Percentiles rank a stretch among this genome's conserved stretches.
These are phyloP conservation scores for Rafetus swinhoei DNA, from an alignment of 2,113 vertebrate genomes.

Conservation along the genomic window DNA sequence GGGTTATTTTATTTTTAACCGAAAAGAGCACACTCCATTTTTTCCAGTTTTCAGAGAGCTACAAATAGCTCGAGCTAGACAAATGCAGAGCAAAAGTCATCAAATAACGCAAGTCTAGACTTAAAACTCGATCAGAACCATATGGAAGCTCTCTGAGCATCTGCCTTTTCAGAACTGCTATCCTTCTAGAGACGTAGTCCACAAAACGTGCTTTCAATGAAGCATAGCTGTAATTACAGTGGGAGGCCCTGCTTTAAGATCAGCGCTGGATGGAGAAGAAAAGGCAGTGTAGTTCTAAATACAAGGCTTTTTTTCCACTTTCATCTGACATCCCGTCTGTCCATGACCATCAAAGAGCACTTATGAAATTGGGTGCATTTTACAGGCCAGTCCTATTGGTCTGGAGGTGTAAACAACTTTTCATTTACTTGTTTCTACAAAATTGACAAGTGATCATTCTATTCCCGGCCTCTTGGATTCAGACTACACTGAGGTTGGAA, in stretches of 20 bases:
- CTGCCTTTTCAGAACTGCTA: conserved; percentile 68
- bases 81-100: conserved; percentile 71
- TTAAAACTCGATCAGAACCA: conserved; percentile 80
- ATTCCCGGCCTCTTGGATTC: accelerated
- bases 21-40: conserved; percentile 42
- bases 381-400: not conserved
- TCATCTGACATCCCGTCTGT: conserved; percentile 16
- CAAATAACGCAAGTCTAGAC: conserved; percentile 82
- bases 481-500: not conserved
- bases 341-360: conserved; percentile 36
- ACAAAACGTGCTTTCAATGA: conserved; percentile 65
- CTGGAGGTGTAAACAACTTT: conserved; percentile 35
- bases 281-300: conserved; percentile 17
- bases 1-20: conserved; percentile 73
- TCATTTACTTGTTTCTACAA: conserved; percentile 27
- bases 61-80: conserved; percentile 70
- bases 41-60: conserved; percentile 64
- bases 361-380: conserved; percentile 6
- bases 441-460: not conserved
- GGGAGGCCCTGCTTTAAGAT: not conserved
- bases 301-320: conserved; percentile 47
- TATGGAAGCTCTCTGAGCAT: conserved; percentile 69
- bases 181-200: conserved; percentile 52
- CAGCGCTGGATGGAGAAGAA: conserved; percentile 10
- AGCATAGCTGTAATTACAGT: conserved; percentile 39